These are phyloP conservation scores for Ciconia boyciana DNA, from an alignment of 2,113 vertebrate genomes.

Conservation along the genomic window DNA sequence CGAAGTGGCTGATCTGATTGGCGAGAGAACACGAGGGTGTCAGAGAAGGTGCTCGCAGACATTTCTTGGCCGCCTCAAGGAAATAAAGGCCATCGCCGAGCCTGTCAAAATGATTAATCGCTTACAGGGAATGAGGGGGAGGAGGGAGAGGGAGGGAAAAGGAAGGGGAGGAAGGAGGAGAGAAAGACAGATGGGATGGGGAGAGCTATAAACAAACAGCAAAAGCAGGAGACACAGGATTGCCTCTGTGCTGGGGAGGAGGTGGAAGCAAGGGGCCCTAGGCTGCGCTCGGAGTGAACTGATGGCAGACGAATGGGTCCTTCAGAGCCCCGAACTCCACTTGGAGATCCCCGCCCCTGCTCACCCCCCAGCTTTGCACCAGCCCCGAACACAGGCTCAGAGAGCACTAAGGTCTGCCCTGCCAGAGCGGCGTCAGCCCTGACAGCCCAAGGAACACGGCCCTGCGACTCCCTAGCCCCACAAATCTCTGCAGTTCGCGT, in stretches of 20 bases:
- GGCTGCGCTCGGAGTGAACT: not conserved
- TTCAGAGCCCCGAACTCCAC: not conserved
- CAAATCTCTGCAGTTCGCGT: not conserved
- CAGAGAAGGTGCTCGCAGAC: slow-evolving; percentile 68
- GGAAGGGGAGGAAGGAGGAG: slow-evolving; percentile 38
- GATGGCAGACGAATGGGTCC: not conserved
- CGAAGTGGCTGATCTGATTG: slow-evolving; percentile 41
- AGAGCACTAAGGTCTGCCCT: not conserved
- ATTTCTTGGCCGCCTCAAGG: slow-evolving; percentile 70
- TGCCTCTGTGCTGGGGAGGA: not conserved
- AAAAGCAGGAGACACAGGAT: slow-evolving; percentile 32
- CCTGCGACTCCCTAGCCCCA: not conserved
- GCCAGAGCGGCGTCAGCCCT: not conserved
- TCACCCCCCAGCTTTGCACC: not conserved
- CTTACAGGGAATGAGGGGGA: slow-evolving; percentile 68
- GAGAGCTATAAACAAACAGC: slow-evolving; percentile 67
- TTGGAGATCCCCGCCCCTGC: not conserved
- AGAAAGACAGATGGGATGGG: slow-evolving; percentile 57
- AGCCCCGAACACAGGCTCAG: not conserved
- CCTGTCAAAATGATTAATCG: slow-evolving; percentile 75
- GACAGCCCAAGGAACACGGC: not conserved
- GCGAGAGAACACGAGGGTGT: slow-evolving; percentile 47
- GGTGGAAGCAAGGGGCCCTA: not conserved
- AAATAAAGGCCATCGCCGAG: slow-evolving; percentile 71
- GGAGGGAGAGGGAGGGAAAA: slow-evolving; percentile 42